phyloP scores from a whole-genome alignment of 1,140 invertebrate genomes.

The Drosophila novamexicana region DNA sequence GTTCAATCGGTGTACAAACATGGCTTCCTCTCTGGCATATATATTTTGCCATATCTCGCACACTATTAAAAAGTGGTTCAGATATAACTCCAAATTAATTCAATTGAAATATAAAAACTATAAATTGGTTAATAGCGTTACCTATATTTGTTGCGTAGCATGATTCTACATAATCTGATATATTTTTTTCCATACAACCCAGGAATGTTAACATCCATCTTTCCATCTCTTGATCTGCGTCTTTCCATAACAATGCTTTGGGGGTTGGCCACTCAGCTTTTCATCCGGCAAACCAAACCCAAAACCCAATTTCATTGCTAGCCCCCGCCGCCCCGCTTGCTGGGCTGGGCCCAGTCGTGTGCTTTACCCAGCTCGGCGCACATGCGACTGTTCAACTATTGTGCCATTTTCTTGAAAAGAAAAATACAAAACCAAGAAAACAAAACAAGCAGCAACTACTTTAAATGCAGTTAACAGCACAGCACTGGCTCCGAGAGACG shows the following conservation, averaged over 20 bases:
- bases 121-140: background rate
- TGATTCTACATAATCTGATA: conserved; percentile 38
- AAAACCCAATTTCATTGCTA: conserved; percentile 10
- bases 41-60: too few relatives aligned
- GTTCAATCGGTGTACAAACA: too few relatives aligned
- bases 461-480: conserved; percentile 68
- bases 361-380: conserved; percentile 58
- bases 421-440: conserved; percentile 30
- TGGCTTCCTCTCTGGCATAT: too few relatives aligned
- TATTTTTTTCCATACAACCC: conserved; percentile 17
- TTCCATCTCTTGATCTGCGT: conserved; percentile 4
- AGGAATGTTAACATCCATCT: conserved; percentile 32
- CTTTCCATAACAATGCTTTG: conserved; percentile 5
- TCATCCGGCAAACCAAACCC: background rate
- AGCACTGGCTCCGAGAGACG: conserved; percentile 46
- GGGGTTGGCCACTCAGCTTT: background rate
- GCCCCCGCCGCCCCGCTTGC: too few relatives aligned
- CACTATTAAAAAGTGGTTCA: too few relatives aligned
- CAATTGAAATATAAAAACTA: too few relatives aligned
- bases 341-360: conserved; percentile 47
- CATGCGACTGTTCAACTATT: conserved; percentile 22
- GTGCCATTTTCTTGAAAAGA: conserved; percentile 40
- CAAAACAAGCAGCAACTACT: conserved; percentile 53
- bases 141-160: background rate
- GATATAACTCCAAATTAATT: too few relatives aligned